Evolutionary conservation across 2,113 vertebrate genomes (phyloP), one percentile per base, ranked within the genome.

Genomic region (Bambusicola thoracicus): DNA sequence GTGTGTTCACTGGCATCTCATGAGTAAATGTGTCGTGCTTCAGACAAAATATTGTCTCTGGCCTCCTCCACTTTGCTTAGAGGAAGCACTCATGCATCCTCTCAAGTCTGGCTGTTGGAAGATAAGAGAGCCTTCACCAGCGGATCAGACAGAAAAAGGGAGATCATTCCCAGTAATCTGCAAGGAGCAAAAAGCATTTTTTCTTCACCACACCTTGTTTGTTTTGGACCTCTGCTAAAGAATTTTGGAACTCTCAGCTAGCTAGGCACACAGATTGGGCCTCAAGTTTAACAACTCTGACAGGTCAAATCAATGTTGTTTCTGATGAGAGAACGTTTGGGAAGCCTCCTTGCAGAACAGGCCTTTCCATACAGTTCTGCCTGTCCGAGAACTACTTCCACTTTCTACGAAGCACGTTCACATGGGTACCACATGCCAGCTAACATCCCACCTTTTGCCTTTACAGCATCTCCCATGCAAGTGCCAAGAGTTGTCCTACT

Each of bases 151-250:
- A 92, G 75, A 72, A 78, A 72, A 83, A 85, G 85, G 61, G 91
- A 93, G 75, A 87, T 34, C 10, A 51, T 61, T 92, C 65, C 48
- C 82, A 81, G 82, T 38, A 59, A 85, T 77, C 51, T 70, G 79
- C 46, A 70, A 19, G 24, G 65, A 80, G 63, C 46, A 87, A 85
- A 89, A 78, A 70, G 34, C 46, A 46, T 48, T 92, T 96, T 77
- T 74, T 63, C 73, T 79, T 92, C 65, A 56, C 79, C 86, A 65
- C 51, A 36, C 61, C 61, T 14, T 61, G 76, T 90, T 94, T 78
- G 40, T 85, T 87, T 83, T 87, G 77, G 85, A 83, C 34, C 34
- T 91, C 68, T 83, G 72, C 79, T 92, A 34, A 85, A 84, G 78
- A 38, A 25, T 20, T 29, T 83, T 80, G 73, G 67, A 80, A 59